Evolutionary conservation across 2,888 invertebrate species (phyloP), one percentile per base, ranked within the genome.

Genomic region (Nysson spinosus): DNA sequence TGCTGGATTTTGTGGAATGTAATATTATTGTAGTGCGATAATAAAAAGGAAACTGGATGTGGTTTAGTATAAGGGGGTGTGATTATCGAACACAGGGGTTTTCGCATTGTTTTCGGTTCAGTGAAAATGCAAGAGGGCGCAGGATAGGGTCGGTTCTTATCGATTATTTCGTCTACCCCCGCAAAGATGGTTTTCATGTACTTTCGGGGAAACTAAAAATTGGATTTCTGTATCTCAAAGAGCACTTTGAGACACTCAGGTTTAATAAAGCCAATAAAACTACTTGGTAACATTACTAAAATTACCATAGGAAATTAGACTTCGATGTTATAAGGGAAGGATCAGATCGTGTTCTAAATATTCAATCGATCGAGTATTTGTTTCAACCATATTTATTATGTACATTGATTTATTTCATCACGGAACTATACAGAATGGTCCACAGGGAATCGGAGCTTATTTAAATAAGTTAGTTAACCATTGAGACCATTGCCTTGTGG

Each of bases 341-440:
- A n/a, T n/a, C n/a, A n/a, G n/a, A n/a, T n/a, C n/a, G n/a, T n/a
- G n/a, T n/a, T n/a, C n/a, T n/a, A n/a, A n/a, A n/a, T n/a, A n/a
- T 24, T 1, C 30, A n/a, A 11, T 4, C 5, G 30, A 30, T 9
- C 4, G 1, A 11, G 30, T 9, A n/a, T 11, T 30, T 1, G 7
- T 7, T 9, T 9, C 22, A 12, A 19, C n/a, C 34, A 7, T 7
- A 20, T 22, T 14, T 43, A 20, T 35, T 63, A 30, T 69, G 30
- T 72, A 72, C 72, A 74, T 54, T 37, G 44, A 30, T 76, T 74
- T 72, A 76, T 76, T 76, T 64, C 39, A 28, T 61, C 44, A 50
- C 42, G 35, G 74, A 76, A 67, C 70, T 76, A 67, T 76, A 76
- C 71, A 76, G 60, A 58, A 64, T 75, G 75, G 75, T 75, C 68